Percentiles rank a stretch among this genome's conserved stretches.
Evolutionary conservation across 2,888 invertebrate genomes (phyloP).

Genomic region (Pristionchus exspectatus): DNA sequence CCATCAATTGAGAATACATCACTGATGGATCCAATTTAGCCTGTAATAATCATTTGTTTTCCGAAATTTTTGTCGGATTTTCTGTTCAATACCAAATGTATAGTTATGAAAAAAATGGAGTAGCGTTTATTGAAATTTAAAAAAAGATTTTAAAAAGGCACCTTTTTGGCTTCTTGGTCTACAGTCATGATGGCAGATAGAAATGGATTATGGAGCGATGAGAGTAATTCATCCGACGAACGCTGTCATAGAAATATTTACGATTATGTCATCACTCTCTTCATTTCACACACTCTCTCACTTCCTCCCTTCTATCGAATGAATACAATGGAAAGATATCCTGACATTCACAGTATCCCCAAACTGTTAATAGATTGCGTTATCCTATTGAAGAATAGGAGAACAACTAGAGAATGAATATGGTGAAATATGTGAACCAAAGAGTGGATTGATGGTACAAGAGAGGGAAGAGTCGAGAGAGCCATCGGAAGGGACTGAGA

Average conservation of each 20-base stretch:
- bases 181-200: conserved; percentile 68
- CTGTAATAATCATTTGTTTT: conserved; percentile 46
- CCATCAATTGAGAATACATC: conserved; percentile 31
- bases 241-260: conserved; percentile 65
- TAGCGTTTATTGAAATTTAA: background rate
- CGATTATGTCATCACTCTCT: background rate
- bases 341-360: background rate
- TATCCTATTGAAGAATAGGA: background rate
- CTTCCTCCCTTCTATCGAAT: background rate
- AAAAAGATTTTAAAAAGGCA: conserved; percentile 26
- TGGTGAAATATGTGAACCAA: background rate
- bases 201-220: conserved; percentile 60
- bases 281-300: conserved; percentile 4
- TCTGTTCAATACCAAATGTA: no score
- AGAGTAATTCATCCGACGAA: conserved; percentile 72
- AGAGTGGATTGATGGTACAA: background rate
- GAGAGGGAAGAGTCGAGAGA: background rate
- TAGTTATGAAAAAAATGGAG: background rate
- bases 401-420: background rate
- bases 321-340: background rate
- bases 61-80: no score
- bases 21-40: conserved; percentile 65
- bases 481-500: background rate
- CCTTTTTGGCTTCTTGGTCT: conserved; percentile 76
- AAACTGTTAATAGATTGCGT: background rate